A percentile compares a stretch with the other conserved stretches of the same genome.
These are phyloP conservation scores for Adelphocoris suturalis DNA, from an alignment of 2,888 invertebrate genomes.

Conservation along the genomic window DNA sequence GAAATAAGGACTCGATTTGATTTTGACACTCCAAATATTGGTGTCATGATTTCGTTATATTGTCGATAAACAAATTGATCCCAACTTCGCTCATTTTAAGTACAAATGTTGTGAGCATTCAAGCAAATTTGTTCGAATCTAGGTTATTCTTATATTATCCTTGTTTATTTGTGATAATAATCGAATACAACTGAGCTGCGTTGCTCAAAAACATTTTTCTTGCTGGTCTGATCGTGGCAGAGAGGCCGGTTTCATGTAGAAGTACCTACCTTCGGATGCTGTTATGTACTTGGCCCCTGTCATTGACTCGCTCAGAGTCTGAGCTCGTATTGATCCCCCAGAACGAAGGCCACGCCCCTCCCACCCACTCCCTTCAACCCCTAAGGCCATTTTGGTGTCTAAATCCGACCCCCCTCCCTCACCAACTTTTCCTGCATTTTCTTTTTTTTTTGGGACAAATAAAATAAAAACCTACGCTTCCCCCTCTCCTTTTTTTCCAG, in stretches of 20 bases:
- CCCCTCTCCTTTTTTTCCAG: not conserved
- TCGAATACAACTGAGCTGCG: too few species aligned
- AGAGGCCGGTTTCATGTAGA: not conserved
- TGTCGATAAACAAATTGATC: too few species aligned
- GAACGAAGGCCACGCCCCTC: slow-evolving; percentile 62
- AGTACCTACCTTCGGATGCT: slow-evolving; percentile 34
- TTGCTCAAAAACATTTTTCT: not conserved
- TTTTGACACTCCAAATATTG: not conserved
- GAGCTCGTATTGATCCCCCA: slow-evolving; percentile 61
- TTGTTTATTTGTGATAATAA: not conserved
- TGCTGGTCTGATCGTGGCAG: not conserved
- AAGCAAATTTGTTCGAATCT: too few species aligned
- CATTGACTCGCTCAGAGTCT: not conserved
- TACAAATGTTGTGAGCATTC: too few species aligned
- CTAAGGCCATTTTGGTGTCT: slow-evolving; percentile 53
- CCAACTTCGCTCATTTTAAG: too few species aligned
- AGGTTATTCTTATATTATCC: not conserved
- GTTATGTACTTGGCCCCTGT: slow-evolving; percentile 26
- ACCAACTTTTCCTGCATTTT: not conserved
- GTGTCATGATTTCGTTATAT: not conserved
- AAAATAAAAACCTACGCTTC: slow-evolving; percentile 6
- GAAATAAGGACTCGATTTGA: not conserved
- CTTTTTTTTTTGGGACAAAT: not conserved
- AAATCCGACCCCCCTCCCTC: slow-evolving; percentile 18
- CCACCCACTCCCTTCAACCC: slow-evolving; percentile 40